Evolutionary conservation across 2,888 invertebrate species (phyloP).

Genomic region (Coenonympha glycerion): DNA sequence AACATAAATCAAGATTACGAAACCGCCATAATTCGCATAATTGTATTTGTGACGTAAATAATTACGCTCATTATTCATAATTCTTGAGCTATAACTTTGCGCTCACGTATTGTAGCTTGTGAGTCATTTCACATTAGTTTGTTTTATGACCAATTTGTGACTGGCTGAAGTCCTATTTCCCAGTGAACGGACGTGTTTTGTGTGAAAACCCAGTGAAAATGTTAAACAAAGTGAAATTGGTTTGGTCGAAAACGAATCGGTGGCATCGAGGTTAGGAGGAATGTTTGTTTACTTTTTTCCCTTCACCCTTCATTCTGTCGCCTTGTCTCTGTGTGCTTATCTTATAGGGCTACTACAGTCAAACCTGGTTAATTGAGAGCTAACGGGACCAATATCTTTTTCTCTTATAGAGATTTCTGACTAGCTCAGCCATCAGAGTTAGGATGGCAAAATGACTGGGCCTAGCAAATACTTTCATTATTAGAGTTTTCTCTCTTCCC

Average conservation of each 20-base stretch:
- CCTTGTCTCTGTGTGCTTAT: too few relatives aligned
- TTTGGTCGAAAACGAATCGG: slow-evolving; percentile 63
- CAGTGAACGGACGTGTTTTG: background rate
- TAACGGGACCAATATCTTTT: too few relatives aligned
- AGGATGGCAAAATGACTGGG: too few relatives aligned
- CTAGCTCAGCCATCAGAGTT: too few relatives aligned
- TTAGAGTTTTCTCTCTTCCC: too few relatives aligned
- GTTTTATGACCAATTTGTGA: background rate
- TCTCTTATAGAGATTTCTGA: too few relatives aligned
- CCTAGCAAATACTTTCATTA: too few relatives aligned
- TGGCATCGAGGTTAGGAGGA: slow-evolving; percentile 60
- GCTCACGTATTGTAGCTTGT: background rate
- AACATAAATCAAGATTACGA: too few relatives aligned
- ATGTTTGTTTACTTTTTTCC: background rate
- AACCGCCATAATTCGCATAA: too few relatives aligned
- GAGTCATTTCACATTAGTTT: background rate
- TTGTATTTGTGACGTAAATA: background rate
- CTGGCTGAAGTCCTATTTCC: background rate
- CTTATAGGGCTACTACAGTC: too few relatives aligned
- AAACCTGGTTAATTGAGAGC: too few relatives aligned
- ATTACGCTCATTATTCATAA: background rate
- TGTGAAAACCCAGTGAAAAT: slow-evolving; percentile 27
- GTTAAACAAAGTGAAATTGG: slow-evolving; percentile 42
- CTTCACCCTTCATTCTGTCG: too few relatives aligned
- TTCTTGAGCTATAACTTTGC: background rate